Base-by-base conservation (phyloP, 2,797 vertebrate species). In the Antennarius maculatus region DNA sequence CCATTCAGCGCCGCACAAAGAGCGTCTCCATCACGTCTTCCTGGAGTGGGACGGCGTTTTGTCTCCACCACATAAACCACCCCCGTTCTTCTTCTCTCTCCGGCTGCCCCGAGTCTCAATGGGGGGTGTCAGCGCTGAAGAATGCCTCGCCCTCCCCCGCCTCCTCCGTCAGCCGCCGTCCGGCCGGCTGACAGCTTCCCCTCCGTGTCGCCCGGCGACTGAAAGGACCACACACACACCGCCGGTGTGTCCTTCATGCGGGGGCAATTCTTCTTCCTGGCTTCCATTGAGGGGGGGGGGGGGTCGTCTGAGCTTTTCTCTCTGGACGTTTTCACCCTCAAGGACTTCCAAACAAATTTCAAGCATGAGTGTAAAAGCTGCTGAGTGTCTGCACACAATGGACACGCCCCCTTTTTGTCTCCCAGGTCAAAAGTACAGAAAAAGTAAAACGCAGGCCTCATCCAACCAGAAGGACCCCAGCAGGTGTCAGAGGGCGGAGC, bases 161-260 rank as follows among this genome's bases (percentile, higher is more conserved):
- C 69, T 41, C 58, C 70, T 60, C 78, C 62, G 18, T 74, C 77
- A 74, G 75, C 78, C 64, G 18, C 63, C 63, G 31, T 78, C 76
- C 86, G 57, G 84, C 78, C 76, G 45, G 61, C 76, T 85, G 85
- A 87, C 86, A 86, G 82, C 69, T 71, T 69, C 74, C 73, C 81
- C 76, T 12, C 47, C 73, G 48, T 60, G 50, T 65, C 42, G 80
- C 76, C 84, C 28, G 56, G 77, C 75, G 69, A 80, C 82, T 83
- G 85, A 88, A 80, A 71, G 82, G 89, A 90, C 89, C 89, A 91
- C 89, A 88, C 89, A 86, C 69, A 18, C 43, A 28, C 54, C 46
- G 68, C 1, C 66, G 58, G 69, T 61, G 16, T 10, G 69, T 64
- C 76, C 77, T 69, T 79, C 55, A 7, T 39, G 67, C 63, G 61